Evolutionary conservation across 2,888 invertebrate species (phyloP).

Genomic region (Trissonchulus sp.): DNA sequence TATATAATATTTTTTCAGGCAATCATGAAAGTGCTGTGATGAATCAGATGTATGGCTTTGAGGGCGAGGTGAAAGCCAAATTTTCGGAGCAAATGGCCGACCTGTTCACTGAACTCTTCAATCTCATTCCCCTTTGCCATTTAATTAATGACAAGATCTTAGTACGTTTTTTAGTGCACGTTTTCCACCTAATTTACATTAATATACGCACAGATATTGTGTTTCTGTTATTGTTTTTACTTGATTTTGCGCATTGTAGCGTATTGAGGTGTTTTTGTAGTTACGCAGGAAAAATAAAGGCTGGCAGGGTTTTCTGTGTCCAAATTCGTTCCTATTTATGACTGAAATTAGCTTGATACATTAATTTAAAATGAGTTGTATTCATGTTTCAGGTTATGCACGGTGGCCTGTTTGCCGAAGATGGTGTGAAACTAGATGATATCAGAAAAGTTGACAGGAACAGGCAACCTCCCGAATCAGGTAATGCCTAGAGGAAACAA

Average conservation of each 20-base stretch:
- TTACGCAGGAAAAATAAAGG: too few species aligned
- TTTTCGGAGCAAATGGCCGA: slow-evolving; percentile 88
- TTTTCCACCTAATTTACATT: too few species aligned
- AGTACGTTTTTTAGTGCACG: slow-evolving; percentile 59
- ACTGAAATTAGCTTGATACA: too few species aligned
- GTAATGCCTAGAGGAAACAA: too few species aligned
- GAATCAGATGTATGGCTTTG: slow-evolving; percentile 99
- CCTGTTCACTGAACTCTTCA: slow-evolving; percentile 96
- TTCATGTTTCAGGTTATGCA: slow-evolving; percentile 91
- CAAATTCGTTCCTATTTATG: too few species aligned
- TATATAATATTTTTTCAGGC: too few species aligned
- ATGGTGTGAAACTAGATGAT: slow-evolving; percentile 85
- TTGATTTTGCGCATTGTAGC: too few species aligned
- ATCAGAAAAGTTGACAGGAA: slow-evolving; percentile 81
- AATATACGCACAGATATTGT: too few species aligned
- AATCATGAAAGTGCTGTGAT: slow-evolving; percentile 96
- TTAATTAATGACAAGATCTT: slow-evolving; percentile 78
- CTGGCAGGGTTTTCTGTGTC: too few species aligned
- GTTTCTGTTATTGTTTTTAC: too few species aligned
- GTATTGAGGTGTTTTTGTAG: too few species aligned
- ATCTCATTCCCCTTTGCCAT: slow-evolving; percentile 91
- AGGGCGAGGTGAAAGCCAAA: slow-evolving; percentile 93
- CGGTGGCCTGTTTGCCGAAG: slow-evolving; percentile 90
- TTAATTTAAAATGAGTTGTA: too few species aligned
- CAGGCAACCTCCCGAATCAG: slow-evolving; percentile 73